A percentile compares a stretch with the other conserved stretches of the same genome.
Evolutionary conservation across 2,113 vertebrate genomes (phyloP).

Genomic region (Pardalotus punctatus): DNA sequence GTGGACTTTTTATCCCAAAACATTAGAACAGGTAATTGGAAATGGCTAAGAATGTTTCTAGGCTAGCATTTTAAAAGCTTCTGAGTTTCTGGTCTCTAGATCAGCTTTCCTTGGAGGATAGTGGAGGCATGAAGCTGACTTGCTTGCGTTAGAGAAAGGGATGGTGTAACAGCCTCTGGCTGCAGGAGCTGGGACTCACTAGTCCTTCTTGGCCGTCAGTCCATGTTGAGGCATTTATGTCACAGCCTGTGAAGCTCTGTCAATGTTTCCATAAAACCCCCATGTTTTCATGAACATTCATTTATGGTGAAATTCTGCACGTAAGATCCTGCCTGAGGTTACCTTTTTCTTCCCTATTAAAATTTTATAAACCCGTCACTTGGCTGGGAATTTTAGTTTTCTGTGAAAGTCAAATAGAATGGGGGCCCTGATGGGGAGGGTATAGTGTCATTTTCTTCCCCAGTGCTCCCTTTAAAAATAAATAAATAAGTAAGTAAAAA

Average conservation of each 20-base stretch:
- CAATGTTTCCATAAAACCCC: slow-evolving; percentile 40
- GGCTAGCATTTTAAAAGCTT: background rate
- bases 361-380: slow-evolving; percentile 58
- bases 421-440: background rate
- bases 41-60: background rate
- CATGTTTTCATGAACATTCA: slow-evolving; percentile 40
- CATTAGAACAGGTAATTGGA: background rate
- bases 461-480: background rate
- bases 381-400: slow-evolving; percentile 29
- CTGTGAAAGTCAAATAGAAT: background rate
- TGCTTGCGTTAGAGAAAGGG: background rate
- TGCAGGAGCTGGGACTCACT: background rate
- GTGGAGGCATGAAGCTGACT: background rate
- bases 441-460: background rate
- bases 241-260: background rate
- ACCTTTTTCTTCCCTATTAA: slow-evolving; percentile 58
- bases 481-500: background rate
- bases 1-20: background rate
- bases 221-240: background rate
- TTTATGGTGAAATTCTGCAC: slow-evolving; percentile 23
- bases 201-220: background rate
- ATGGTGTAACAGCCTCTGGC: background rate
- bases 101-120: background rate
- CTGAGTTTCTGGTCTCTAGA: background rate
- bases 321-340: slow-evolving; percentile 47